These are phyloP conservation scores for Alouatta palliata DNA, from an alignment of 2,113 vertebrate species.

Conservation along the genomic window DNA sequence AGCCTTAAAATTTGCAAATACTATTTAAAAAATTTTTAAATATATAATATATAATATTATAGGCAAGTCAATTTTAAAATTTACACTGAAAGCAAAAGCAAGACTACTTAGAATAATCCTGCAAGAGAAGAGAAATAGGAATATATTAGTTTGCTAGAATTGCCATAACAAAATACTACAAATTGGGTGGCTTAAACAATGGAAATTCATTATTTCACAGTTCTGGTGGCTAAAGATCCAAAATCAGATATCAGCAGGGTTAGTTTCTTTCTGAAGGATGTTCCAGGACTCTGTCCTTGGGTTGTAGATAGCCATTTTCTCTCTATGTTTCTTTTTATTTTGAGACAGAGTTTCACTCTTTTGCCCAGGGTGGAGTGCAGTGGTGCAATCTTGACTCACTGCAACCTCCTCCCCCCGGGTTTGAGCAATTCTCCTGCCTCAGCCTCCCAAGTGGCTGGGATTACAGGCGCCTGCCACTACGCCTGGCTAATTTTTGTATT, in stretches of 20 bases:
- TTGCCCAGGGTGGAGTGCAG: too few relatives aligned
- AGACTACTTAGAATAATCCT: not conserved
- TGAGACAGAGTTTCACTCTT: too few relatives aligned
- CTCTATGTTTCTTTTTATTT: too few relatives aligned
- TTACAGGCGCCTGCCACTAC: too few relatives aligned
- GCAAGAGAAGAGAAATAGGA: not conserved
- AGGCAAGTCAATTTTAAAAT: not conserved
- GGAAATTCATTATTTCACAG: not conserved
- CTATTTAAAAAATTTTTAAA: fast-evolving
- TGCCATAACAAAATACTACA: not conserved
- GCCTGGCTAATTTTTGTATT: too few relatives aligned
- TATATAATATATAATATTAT: too few relatives aligned
- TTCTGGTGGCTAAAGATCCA: not conserved
- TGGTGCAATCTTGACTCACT: too few relatives aligned
- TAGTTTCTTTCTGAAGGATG: not conserved
- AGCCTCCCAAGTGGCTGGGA: too few relatives aligned
- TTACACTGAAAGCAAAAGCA: not conserved
- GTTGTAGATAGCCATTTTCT: not conserved
- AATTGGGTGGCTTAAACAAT: not conserved
- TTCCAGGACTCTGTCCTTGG: not conserved
- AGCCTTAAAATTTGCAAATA: not conserved
- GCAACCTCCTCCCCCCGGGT: too few relatives aligned
- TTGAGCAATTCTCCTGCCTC: too few relatives aligned
- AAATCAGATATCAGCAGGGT: not conserved
- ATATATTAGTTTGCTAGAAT: not conserved